These are phyloP conservation scores for Poeciliopsis presidionis DNA, from an alignment of 2,797 vertebrate genomes.

Conservation along the genomic window DNA sequence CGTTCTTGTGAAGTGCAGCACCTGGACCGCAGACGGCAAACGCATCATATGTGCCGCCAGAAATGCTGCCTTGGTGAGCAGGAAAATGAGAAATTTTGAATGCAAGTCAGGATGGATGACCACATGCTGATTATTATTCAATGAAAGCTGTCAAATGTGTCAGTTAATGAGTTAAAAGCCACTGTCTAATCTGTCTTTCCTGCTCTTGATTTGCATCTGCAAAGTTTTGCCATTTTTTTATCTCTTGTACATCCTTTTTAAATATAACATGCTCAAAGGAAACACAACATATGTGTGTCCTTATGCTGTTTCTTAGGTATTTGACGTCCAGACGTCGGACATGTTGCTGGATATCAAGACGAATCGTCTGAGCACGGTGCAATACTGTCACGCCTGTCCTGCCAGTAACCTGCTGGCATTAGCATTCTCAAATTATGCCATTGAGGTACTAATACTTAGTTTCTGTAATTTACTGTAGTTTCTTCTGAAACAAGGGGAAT, in stretches of 20 bases:
- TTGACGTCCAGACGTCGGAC: constrained; percentile 80
- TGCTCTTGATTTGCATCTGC: constrained; percentile 16
- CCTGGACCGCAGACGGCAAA: constrained; percentile 87
- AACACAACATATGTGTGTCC: background rate
- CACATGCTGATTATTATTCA: background rate
- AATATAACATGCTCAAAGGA: background rate
- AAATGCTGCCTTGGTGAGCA: constrained; percentile 89
- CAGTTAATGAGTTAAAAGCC: background rate
- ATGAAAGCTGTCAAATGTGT: background rate
- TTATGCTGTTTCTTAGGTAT: constrained; percentile 79
- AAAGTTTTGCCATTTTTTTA: background rate
- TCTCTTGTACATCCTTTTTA: background rate
- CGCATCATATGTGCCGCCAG: constrained; percentile 87
- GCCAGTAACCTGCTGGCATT: constrained; percentile 88
- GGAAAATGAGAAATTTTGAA: background rate
- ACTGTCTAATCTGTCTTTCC: background rate
- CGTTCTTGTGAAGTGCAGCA: constrained; percentile 89
- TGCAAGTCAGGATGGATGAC: background rate
- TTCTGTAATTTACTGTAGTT: background rate
- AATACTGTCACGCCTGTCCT: constrained; percentile 90
- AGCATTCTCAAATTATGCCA: constrained; percentile 90
- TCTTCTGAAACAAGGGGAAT: background rate
- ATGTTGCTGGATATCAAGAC: constrained; percentile 84
- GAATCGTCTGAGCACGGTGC: constrained; percentile 87
- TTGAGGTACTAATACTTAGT: constrained; percentile 83